Base-by-base conservation (phyloP, 2,797 vertebrate species). In the Channallabes apus region DNA sequence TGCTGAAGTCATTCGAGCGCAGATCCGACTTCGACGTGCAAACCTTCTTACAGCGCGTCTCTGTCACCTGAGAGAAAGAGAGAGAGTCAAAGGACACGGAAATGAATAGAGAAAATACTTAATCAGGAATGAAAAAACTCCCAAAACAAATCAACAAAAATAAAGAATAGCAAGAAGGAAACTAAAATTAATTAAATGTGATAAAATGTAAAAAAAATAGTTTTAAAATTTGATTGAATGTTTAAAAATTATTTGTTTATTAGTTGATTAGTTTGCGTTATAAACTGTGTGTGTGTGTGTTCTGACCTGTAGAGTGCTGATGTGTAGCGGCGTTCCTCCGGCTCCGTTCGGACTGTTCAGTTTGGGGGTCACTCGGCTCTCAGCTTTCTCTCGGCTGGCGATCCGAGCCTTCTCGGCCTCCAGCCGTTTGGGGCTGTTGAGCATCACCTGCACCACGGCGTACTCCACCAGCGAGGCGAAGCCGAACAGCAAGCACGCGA, bases 21-120 rank as follows among this genome's bases (percentile, higher is more conserved):
- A 99, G 94, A 92, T 99, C 98, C 6, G 98, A 99, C 92, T 99
- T 99, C 1, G 98, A 99, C 27, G 98, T 99, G 92, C 97, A 99
- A 86, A 99, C 98, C 92, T 99, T 99, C 94, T 99, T 99, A 91
- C 97, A 99, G 91, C 98, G 96, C 17, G 96, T 99, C 92, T 99
- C 98, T 24, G 96, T 97, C 92, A 98, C 98, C 98, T 99, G 93
- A 65, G 82, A 87, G 27, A 84, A 29, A 82, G 20, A 65, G 69
- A 76, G n/a, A 76, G 41, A 58, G n/a, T 56, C 22, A 65, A 20
- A 27, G 58, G 59, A 11, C 46, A 27, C 56, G 59, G 46, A 51
- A 51, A 51, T 51, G 12, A 51, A 51, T 51, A 51, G 46, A 51
- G 46, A 51, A 12, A 51, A 12, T 51, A 51, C 46, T 51, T 51